Percentiles rank a stretch among this genome's conserved stretches.
phyloP scores from a whole-genome alignment of 2,888 invertebrate species.

The Limenitis camilla region DNA sequence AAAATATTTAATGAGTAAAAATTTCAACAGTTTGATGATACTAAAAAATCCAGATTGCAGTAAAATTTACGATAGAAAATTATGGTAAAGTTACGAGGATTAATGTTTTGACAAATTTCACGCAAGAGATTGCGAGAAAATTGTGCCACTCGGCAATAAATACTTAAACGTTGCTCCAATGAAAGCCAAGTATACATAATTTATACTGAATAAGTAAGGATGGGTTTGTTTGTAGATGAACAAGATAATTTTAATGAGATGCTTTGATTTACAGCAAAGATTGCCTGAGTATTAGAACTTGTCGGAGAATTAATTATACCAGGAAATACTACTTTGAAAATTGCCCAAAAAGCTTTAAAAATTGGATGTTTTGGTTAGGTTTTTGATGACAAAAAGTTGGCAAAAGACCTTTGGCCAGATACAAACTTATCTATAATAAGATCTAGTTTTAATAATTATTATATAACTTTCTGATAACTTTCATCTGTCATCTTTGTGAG shows the following conservation, averaged over 20 bases:
- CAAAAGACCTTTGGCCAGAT: too few species aligned
- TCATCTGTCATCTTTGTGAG: too few species aligned
- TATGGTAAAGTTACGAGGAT: slow-evolving; percentile 2
- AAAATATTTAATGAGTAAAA: not conserved
- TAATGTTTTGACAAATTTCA: slow-evolving; percentile 8
- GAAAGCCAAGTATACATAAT: slow-evolving; percentile 2
- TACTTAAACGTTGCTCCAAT: slow-evolving; percentile 2
- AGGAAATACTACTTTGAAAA: too few species aligned
- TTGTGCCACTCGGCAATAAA: slow-evolving; percentile 2
- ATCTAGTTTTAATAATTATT: too few species aligned
- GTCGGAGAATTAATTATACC: too few species aligned
- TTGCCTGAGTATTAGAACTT: too few species aligned
- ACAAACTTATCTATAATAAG: too few species aligned
- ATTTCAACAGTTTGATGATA: not conserved
- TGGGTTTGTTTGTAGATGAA: not conserved
- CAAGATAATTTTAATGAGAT: not conserved
- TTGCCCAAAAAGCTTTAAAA: too few species aligned
- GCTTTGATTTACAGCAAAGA: too few species aligned
- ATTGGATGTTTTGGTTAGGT: too few species aligned
- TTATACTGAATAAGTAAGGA: not conserved
- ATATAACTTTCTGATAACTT: too few species aligned
- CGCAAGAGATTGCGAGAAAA: slow-evolving; percentile 2
- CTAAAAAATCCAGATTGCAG: not conserved
- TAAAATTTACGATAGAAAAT: not conserved
- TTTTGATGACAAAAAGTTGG: too few species aligned